These are phyloP conservation scores for Meiosimyza decipiens DNA, from an alignment of 2,888 invertebrate genomes.

Conservation along the genomic window DNA sequence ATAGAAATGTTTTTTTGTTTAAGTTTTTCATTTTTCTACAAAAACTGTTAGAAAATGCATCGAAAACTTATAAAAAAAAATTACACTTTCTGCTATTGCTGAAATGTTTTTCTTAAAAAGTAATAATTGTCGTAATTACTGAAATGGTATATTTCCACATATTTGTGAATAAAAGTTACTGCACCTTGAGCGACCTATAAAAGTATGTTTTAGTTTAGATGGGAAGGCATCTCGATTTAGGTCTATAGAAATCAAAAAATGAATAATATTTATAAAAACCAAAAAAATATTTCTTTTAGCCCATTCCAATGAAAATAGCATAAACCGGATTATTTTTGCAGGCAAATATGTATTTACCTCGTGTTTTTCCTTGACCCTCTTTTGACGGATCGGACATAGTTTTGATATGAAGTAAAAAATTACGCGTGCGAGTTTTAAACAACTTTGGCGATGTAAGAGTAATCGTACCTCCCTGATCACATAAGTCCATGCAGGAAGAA, in stretches of 20 bases:
- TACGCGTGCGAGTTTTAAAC: slow-evolving; percentile 80
- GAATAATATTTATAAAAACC: not conserved
- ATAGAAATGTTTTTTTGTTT: too few species aligned
- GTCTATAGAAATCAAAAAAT: not conserved
- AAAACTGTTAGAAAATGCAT: too few species aligned
- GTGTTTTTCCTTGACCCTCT: slow-evolving; percentile 68
- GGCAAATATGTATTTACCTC: slow-evolving; percentile 54
- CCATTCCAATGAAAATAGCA: not conserved
- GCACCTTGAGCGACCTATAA: too few species aligned
- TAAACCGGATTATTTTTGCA: not conserved
- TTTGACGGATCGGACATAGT: slow-evolving; percentile 74
- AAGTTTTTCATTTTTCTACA: too few species aligned
- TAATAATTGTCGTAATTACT: too few species aligned
- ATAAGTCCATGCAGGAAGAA: slow-evolving; percentile 83
- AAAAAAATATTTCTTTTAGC: not conserved
- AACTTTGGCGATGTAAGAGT: slow-evolving; percentile 88
- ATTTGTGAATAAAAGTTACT: too few species aligned
- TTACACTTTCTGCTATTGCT: too few species aligned
- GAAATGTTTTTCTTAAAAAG: too few species aligned
- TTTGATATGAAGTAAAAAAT: slow-evolving; percentile 84
- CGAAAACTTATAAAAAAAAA: too few species aligned
- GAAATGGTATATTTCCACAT: too few species aligned
- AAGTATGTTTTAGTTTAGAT: too few species aligned
- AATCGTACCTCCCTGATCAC: slow-evolving; percentile 85
- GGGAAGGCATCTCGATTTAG: not conserved